Base-by-base conservation (phyloP, 2,113 vertebrate genomes). In the Cyanistes caeruleus region DNA sequence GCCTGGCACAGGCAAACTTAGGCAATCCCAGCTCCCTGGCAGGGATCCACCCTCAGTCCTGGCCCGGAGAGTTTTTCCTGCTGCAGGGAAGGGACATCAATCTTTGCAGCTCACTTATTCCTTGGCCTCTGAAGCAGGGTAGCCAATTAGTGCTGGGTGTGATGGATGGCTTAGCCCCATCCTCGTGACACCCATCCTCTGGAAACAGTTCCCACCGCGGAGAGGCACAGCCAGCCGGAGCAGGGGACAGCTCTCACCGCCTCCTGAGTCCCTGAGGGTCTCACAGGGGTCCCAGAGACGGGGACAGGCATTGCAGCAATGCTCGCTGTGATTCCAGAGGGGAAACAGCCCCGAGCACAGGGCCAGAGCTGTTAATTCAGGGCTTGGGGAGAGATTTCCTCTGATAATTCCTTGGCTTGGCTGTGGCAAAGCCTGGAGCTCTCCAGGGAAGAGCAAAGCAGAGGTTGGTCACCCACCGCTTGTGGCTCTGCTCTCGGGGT, bases 121-220 rank as follows among this genome's bases (percentile, higher is more conserved):
- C 95, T 83, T 93, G 95, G 95, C 87, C 89, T 84, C 85, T 5
- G 4, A 90, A 93, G 76, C 79, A 8, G 93, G 76, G 93, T 1
- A 92, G 95, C 92, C 90, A 86, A 93, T 96, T 96, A 96, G 93
- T 64, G 92, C 92, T 88, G 85, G 93, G 53, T 49, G 92, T 94
- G 93, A 92, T 86, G 95, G 88, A 96, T 89, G 84, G 90, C 83
- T 90, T 39, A 93, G 92, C 62, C 85, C 73, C 1, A 3, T 92
- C 88, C 92, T 93, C 85, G 64, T 96, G 96, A 90, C 90, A 88
- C 92, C 84, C 90, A 30, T 84, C 88, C 79, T 67, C 79, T 81
- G 90, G 72, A 92, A 89, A 7, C 52, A 0, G 72, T 82, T 96
- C 87, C 85, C 90, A 83, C 75, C 59, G 0, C 0, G 2, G 1